Evolutionary conservation across 1,140 invertebrate species (phyloP).

Genomic region (Myzus persicae): DNA sequence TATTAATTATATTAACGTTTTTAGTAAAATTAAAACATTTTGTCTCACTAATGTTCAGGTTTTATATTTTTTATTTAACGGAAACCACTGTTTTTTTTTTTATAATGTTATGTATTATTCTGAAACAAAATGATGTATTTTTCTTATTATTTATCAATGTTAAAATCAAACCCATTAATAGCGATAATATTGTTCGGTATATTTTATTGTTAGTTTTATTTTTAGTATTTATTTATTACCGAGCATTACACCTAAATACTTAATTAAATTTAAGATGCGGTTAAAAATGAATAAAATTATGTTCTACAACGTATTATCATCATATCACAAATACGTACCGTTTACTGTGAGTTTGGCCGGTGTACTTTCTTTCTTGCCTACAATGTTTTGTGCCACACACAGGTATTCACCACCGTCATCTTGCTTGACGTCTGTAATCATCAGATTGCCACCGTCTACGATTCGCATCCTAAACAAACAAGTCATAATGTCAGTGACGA

Average conservation of each 20-base stretch:
- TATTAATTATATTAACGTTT: neutral
- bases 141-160: neutral
- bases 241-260: too few species aligned
- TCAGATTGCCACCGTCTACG: conserved; percentile 81
- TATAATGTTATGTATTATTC: too few species aligned
- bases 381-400: conserved; percentile 86
- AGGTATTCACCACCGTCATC: conserved; percentile 85
- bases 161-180: neutral
- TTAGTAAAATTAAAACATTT: neutral
- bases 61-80: neutral
- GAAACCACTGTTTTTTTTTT: too few species aligned
- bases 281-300: neutral
- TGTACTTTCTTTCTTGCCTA: conserved; percentile 79
- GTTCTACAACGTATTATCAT: neutral
- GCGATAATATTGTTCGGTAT: too few species aligned
- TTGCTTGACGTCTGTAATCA: conserved; percentile 82
- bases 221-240: neutral
- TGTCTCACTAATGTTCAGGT: neutral
- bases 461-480: conserved; percentile 74
- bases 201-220: too few species aligned
- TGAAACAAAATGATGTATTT: neutral
- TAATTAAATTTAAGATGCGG: too few species aligned
- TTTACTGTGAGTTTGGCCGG: conserved; percentile 82
- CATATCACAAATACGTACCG: conserved; percentile 68
- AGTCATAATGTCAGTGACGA: neutral